Percentiles rank a stretch among this genome's conserved stretches.
Evolutionary conservation across 2,888 invertebrate genomes (phyloP).

Genomic region (Meloe dianella): DNA sequence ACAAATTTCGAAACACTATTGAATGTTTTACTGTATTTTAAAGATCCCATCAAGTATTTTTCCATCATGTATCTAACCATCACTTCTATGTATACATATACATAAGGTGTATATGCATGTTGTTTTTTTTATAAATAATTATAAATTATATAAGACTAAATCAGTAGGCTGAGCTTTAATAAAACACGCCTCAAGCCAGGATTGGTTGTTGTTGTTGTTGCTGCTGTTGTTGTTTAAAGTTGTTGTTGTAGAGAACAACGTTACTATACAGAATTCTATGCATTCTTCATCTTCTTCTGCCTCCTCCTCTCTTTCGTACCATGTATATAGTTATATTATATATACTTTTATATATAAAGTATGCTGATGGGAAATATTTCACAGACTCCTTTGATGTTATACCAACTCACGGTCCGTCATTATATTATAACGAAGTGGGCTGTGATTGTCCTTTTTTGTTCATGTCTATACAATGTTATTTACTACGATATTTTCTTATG

Average conservation of each 20-base stretch:
- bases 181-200: constrained; percentile 38
- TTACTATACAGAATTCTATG: constrained; percentile 32
- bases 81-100: neutral
- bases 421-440: constrained; percentile 39
- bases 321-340: neutral
- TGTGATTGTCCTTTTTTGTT: constrained; percentile 38
- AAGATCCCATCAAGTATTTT: constrained; percentile 4
- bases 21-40: neutral
- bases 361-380: constrained; percentile 40
- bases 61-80: neutral
- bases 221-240: neutral
- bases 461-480: constrained; percentile 26
- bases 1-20: neutral
- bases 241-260: constrained; percentile 11
- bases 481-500: constrained; percentile 6
- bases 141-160: constrained; percentile 30
- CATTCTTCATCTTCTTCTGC: constrained; percentile 36
- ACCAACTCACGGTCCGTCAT: constrained; percentile 38
- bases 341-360: neutral
- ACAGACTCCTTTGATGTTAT: constrained; percentile 36
- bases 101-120: neutral
- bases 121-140: constrained; percentile 25
- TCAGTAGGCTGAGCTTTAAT: constrained; percentile 39
- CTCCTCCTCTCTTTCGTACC: constrained; percentile 29
- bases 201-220: constrained; percentile 32